Evolutionary conservation across 1,140 invertebrate genomes (phyloP).

Genomic region (Drosophila trapezifrons): DNA sequence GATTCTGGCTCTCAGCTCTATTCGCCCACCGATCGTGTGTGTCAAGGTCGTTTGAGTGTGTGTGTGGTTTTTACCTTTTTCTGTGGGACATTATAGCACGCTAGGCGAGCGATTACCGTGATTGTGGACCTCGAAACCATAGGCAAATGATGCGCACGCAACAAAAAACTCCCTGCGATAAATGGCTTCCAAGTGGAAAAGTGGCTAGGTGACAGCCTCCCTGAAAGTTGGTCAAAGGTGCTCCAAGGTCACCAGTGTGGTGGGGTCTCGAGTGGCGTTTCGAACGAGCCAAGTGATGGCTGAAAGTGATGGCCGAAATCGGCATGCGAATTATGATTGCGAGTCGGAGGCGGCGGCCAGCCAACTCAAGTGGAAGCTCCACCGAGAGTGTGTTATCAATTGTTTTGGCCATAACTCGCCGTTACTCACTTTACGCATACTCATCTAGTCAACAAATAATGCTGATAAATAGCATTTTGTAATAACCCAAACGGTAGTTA

Average conservation of each 20-base stretch:
- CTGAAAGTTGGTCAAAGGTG: constrained; percentile 39
- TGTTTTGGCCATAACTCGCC: constrained; percentile 3
- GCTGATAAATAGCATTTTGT: constrained; percentile 34
- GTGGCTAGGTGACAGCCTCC: constrained; percentile 40
- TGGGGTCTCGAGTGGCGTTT: constrained; percentile 8
- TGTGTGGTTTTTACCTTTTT: constrained; percentile 17
- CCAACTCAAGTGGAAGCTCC: constrained; percentile 26
- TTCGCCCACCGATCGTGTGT: constrained; percentile 46
- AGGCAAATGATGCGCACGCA: constrained; percentile 49
- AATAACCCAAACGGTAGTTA: neutral
- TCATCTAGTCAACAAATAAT: neutral
- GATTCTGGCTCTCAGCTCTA: too few relatives aligned
- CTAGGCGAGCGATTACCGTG: constrained; percentile 18
- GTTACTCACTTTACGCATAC: constrained; percentile 13
- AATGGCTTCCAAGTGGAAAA: constrained; percentile 28
- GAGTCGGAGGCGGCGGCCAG: constrained; percentile 2
- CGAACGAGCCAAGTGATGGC: constrained; percentile 19
- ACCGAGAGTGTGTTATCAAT: constrained; percentile 28
- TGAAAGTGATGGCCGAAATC: constrained; percentile 19
- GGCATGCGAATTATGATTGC: constrained; percentile 20
- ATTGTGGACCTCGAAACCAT: constrained; percentile 20
- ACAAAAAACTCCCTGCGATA: constrained; percentile 10
- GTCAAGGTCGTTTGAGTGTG: constrained; percentile 34
- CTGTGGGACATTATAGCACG: constrained; percentile 28
- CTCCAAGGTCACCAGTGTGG: constrained; percentile 12